Percentiles rank a stretch among this genome's conserved stretches.
These are phyloP conservation scores for Aporophyla lueneburgensis DNA, from an alignment of 2,888 invertebrate genomes.

Conservation along the genomic window DNA sequence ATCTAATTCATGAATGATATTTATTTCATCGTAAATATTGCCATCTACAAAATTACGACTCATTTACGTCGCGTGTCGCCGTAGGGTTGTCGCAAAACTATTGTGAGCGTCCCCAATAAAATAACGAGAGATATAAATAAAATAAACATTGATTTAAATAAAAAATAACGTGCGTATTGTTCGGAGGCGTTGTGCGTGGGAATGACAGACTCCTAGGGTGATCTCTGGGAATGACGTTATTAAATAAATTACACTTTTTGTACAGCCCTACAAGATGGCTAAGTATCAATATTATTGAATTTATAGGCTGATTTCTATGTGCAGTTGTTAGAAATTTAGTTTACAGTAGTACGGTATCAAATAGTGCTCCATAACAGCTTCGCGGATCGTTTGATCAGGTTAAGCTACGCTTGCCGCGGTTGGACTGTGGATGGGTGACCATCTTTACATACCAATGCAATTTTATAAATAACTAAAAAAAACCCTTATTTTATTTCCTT, in stretches of 20 bases:
- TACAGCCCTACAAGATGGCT: conserved; percentile 11
- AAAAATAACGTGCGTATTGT: conserved; percentile 74
- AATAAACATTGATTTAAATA: conserved; percentile 78
- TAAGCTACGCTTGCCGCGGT: too few species aligned
- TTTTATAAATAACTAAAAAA: too few species aligned
- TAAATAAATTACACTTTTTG: conserved; percentile 49
- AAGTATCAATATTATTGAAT: conserved; percentile 22
- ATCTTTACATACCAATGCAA: too few species aligned
- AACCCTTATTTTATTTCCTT: too few species aligned
- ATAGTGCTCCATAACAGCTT: too few species aligned
- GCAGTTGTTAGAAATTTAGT: too few species aligned
- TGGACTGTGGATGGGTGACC: too few species aligned
- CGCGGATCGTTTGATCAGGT: too few species aligned
- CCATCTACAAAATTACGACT: conserved; percentile 60
- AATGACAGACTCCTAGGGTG: conserved; percentile 73
- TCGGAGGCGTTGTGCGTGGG: conserved; percentile 73
- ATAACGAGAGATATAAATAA: conserved; percentile 74
- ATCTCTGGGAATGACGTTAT: conserved; percentile 60
- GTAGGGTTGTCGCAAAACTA: conserved; percentile 69
- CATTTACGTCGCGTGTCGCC: conserved; percentile 72
- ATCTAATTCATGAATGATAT: conserved; percentile 35
- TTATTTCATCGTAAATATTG: conserved; percentile 58
- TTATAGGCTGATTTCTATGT: not conserved
- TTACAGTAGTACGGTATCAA: too few species aligned
- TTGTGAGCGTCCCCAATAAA: conserved; percentile 69